Evolutionary conservation across 2,797 vertebrate genomes (phyloP).

Genomic region (Crotalus adamanteus): DNA sequence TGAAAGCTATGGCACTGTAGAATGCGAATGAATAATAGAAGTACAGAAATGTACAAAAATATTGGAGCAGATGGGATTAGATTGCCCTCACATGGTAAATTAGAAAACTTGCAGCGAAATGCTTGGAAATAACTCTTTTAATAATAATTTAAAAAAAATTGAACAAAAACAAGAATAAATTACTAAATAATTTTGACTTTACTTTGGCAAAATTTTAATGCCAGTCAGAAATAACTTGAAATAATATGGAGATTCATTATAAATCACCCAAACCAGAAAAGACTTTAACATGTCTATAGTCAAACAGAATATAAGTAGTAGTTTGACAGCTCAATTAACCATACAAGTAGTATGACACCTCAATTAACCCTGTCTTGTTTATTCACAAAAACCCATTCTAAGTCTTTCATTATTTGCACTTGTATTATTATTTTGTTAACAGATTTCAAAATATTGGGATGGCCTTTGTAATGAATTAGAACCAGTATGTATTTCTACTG

Average conservation of each 20-base stretch:
- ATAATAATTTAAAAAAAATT: not conserved
- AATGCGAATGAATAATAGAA: not conserved
- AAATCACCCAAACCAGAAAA: not conserved
- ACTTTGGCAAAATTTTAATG: not conserved
- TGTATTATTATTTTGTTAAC: not conserved
- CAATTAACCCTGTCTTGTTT: not conserved
- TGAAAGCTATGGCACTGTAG: not conserved
- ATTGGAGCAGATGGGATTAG: not conserved
- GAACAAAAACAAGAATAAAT: not conserved
- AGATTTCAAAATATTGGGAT: not conserved
- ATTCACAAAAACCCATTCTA: not conserved
- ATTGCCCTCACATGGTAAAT: slow-evolving; percentile 18
- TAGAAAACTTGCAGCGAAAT: not conserved
- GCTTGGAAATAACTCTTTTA: not conserved
- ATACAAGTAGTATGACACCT: not conserved
- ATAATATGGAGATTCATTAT: not conserved
- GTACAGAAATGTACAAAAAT: not conserved
- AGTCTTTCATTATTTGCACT: not conserved
- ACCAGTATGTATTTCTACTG: not conserved
- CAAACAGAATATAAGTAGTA: not conserved
- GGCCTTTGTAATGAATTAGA: not conserved
- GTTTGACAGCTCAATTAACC: not conserved
- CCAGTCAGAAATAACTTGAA: not conserved
- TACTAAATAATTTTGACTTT: not conserved
- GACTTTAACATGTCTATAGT: too few relatives aligned